Base-by-base conservation (phyloP, 2,888 invertebrate genomes). In the Celastrina argiolus region DNA sequence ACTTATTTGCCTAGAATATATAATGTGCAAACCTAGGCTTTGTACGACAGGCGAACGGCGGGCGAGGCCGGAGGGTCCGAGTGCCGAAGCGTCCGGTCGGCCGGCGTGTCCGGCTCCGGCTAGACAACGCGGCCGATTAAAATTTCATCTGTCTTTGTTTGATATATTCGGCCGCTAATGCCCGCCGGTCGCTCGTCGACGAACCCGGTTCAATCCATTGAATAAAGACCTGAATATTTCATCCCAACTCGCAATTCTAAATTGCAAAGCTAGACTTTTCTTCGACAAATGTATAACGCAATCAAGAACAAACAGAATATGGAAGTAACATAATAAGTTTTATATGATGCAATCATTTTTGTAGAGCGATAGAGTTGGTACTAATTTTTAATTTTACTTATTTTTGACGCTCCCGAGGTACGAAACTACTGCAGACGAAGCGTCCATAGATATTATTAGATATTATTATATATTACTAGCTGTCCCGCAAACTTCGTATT, bases 131-230 rank as follows among this genome's bases (percentile, higher is more conserved):
- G 81, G 82, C 83, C 86, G 84, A 89, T 90, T 89, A 90, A 89
- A 90, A 84, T 88, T 90, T 90, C 88, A 90, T 87, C 80, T 81
- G 85, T 84, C 85, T 85, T 86, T 86, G 88, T 88, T 82, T 82
- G 78, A 80, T 83, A 84, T 84, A 84, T 79, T 82, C 78, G 85
- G 84, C 85, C 77, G 79, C 81, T 87, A 84, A 84, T 84, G 79
- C 80, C 75, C 73, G 77, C 80, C 76, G 76, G 73, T 76, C 73
- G 77, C 76, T 75, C 73, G 78, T 75, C 75, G 76, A 74, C 78
- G 74, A 80, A 81, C 80, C 78, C 81, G 82, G 87, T 85, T 82
- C 81, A 82, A 84, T 85, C 80, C 76, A 80, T 80, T 78, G 77
- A 80, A 64, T 59, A 59, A 67, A 59, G 41, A 14, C 34, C 26